Conservation (phyloP, 2,113 vertebrate species). For the Piaya cayana region DNA sequence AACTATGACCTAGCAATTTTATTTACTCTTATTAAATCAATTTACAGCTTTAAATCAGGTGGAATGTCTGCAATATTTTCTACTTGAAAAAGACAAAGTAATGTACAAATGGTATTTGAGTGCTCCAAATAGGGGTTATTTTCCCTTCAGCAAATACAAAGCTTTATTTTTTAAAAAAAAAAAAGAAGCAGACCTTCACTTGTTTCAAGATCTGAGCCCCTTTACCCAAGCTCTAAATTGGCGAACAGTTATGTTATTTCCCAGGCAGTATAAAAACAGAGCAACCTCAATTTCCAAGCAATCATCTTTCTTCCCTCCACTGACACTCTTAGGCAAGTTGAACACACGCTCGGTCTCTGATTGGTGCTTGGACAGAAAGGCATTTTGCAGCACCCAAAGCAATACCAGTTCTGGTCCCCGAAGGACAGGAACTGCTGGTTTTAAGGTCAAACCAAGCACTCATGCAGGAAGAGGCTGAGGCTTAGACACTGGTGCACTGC, state of each 20-base stretch:
- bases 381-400: not conserved
- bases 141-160: not conserved
- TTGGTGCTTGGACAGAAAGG: not conserved
- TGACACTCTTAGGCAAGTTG: accelerated
- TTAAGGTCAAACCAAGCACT: not conserved
- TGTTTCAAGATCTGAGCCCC: not conserved
- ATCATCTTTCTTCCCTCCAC: not conserved
- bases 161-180: not conserved
- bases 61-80: not conserved
- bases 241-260: not conserved
- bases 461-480: accelerated
- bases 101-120: not conserved
- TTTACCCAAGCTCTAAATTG: not conserved
- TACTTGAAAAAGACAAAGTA: not conserved
- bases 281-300: not conserved
- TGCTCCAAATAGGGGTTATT: not conserved
- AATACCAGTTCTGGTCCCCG: not conserved
- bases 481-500: accelerated
- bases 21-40: not conserved
- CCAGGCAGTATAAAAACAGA: not conserved
- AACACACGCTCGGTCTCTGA: not conserved
- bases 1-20: not conserved
- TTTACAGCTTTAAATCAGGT: not conserved
- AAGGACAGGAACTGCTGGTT: not conserved
- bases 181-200: not conserved